Conservation (phyloP, 2,113 vertebrate genomes). For the Anseranas semipalmata region DNA sequence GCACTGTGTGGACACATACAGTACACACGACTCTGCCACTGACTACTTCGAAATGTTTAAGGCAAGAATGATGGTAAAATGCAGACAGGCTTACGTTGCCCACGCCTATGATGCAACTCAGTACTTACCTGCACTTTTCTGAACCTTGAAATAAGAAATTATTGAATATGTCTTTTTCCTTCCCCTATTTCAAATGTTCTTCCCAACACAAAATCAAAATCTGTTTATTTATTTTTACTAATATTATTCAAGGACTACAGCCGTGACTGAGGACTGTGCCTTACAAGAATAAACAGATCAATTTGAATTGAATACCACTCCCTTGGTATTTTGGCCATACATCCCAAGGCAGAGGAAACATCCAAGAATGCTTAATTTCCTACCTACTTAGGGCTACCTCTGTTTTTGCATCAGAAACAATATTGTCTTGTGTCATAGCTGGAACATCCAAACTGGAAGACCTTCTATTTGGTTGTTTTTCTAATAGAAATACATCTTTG, state of each 20-base stretch:
- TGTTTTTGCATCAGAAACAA: background rate
- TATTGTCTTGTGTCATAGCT: background rate
- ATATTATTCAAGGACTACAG: background rate
- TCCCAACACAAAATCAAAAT: background rate
- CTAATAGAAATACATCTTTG: background rate
- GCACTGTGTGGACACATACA: rapidly evolving
- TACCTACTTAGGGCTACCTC: background rate
- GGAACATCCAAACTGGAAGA: background rate
- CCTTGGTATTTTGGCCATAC: background rate
- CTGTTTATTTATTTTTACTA: background rate
- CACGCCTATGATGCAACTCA: background rate
- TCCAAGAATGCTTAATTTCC: background rate
- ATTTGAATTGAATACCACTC: background rate
- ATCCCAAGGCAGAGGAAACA: background rate
- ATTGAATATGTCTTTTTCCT: background rate
- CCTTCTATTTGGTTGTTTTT: background rate
- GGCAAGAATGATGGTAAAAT: background rate
- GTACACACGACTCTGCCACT: background rate
- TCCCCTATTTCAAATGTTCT: background rate
- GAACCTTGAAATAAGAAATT: background rate
- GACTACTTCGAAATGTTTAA: background rate
- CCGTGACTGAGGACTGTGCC: background rate
- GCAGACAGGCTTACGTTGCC: background rate
- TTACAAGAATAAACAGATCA: background rate
- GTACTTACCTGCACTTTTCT: background rate